Percentiles rank a stretch among this genome's conserved stretches.
These are phyloP conservation scores for Antigone vipio DNA, from an alignment of 2,113 vertebrate species.

Conservation along the genomic window DNA sequence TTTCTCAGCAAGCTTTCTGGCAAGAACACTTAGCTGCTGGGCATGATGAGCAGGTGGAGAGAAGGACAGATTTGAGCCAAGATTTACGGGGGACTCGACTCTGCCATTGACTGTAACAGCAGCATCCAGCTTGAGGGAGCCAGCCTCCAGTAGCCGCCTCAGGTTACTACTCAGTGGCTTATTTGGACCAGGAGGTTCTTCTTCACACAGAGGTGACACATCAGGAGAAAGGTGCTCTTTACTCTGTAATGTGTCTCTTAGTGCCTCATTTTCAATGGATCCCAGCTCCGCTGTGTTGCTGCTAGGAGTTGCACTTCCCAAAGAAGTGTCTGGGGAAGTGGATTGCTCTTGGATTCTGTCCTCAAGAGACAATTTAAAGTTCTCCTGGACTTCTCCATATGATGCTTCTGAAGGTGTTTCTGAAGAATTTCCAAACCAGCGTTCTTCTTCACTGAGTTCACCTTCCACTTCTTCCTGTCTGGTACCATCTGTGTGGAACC, in stretches of 20 bases:
- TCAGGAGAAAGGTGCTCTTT: conserved; percentile 91
- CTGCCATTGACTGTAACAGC: conserved; percentile 78
- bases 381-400: conserved; percentile 93
- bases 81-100: conserved; percentile 82
- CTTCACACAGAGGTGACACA: conserved; percentile 87
- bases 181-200: conserved; percentile 83
- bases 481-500: conserved; percentile 85
- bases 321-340: conserved; percentile 87
- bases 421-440: conserved; percentile 94
- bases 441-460: conserved; percentile 89
- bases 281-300: conserved; percentile 87
- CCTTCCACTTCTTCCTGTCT: conserved; percentile 87
- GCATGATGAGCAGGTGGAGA: conserved; percentile 93
- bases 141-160: conserved; percentile 91
- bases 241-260: conserved; percentile 77
- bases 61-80: conserved; percentile 82
- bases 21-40: conserved; percentile 95
- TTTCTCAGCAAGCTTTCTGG: conserved; percentile 91
- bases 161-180: conserved; percentile 96
- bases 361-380: conserved; percentile 86
- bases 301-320: conserved; percentile 92
- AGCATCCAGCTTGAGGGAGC: conserved; percentile 88
- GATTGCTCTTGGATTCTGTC: conserved; percentile 82
- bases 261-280: conserved; percentile 79
- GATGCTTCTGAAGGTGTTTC: conserved; percentile 96